Conservation (phyloP, 1,140 invertebrate species). For the Drosophila rhopaloa region DNA sequence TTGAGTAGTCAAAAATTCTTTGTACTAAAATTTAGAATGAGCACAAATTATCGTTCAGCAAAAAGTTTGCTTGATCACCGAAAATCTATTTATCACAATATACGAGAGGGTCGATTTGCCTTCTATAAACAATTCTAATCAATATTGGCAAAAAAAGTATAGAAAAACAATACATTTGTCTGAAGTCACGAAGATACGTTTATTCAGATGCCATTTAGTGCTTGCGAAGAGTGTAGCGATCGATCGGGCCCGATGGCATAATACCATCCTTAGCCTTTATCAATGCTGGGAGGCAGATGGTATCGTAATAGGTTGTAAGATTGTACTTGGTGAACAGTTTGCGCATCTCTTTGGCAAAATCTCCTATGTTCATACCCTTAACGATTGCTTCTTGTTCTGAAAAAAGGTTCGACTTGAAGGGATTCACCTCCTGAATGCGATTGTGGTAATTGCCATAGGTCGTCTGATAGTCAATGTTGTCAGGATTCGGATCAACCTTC, state of each 20-base stretch:
- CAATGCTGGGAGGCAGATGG: conserved; percentile 61
- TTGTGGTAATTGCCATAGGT: conserved; percentile 70
- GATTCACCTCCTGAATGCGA: conserved; percentile 48
- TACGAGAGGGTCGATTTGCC: too few relatives aligned
- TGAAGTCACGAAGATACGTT: not conserved
- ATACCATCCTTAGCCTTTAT: conserved; percentile 58
- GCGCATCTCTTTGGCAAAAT: conserved; percentile 54
- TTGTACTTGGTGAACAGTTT: conserved; percentile 69
- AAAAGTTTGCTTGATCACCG: too few relatives aligned
- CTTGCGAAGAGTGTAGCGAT: conserved; percentile 63
- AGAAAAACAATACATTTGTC: not conserved
- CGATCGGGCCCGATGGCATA: conserved; percentile 65
- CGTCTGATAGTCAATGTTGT: conserved; percentile 44
- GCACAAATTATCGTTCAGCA: too few relatives aligned
- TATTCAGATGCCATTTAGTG: conserved; percentile 4
- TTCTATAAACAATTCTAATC: too few relatives aligned
- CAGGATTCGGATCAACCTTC: not conserved
- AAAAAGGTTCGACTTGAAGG: conserved; percentile 4
- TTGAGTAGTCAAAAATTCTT: too few relatives aligned
- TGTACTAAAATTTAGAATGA: too few relatives aligned
- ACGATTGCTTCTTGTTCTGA: conserved; percentile 7
- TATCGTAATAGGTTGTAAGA: conserved; percentile 60
- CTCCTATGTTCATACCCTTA: conserved; percentile 19
- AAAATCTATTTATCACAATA: too few relatives aligned
- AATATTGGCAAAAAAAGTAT: too few relatives aligned